Evolutionary conservation across 2,888 invertebrate genomes (phyloP), one percentile per base, ranked within the genome.

Genomic region (Phlogophora meticulosa): DNA sequence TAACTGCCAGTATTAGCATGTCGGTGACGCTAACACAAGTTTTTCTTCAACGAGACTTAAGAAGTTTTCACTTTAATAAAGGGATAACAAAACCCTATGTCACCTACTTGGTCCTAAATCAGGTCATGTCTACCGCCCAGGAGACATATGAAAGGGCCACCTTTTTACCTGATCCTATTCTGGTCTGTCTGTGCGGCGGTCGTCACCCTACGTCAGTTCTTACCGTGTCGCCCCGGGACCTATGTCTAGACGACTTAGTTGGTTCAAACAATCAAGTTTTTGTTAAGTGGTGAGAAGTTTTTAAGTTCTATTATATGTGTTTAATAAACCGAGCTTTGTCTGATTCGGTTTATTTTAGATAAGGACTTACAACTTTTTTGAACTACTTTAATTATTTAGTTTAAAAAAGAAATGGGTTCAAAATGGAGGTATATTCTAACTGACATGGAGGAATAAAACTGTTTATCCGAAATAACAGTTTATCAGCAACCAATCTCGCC

Each of bases 181-280:
- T 55, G 32, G n/a, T n/a, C n/a, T n/a, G n/a, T n/a, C n/a, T n/a
- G n/a, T n/a, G n/a, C n/a, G 15, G 51, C 59, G 51, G 59, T 46
- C 59, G 45, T 67, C 75, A 53, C 10, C 13, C 10, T 42, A 20
- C n/a, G 67, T 52, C 74, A 53, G 28, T n/a, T n/a, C n/a, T 7
- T 3, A 17, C 22, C 32, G 7, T 2, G 22, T 36, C 32, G 15
- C 40, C 10, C 4, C 15, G 46, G 20, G 36, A 15, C 15, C n/a
- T 42, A 5, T 17, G 40, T 22, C 53, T 64, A 53, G 48, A 32
- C 49, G n/a, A n/a, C n/a, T n/a, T n/a, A n/a, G n/a, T 49, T 5
- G 42, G 46, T 9, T 24, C 17, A 15, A 62, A 51, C 20, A 61
- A 45, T 49, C 45, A 32, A 53, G 42, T 43, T 48, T 68, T 61